Conservation (phyloP, 2,113 vertebrate genomes). For the Heloderma charlesbogerti region DNA sequence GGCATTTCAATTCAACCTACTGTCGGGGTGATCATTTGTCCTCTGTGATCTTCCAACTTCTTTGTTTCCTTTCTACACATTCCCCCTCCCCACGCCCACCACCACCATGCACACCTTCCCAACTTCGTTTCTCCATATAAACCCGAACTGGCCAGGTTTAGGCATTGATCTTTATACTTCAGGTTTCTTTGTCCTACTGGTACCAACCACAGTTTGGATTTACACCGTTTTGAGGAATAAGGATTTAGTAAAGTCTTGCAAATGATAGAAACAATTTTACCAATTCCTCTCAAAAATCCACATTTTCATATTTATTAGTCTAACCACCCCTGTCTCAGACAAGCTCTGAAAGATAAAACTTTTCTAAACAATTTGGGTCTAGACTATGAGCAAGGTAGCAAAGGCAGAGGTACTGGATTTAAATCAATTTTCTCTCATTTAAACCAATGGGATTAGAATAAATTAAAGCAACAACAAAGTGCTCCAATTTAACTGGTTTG, state of each 20-base stretch:
- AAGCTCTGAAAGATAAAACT: not conserved
- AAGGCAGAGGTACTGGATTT: not conserved
- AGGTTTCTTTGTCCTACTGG: not conserved
- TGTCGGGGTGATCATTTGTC: not conserved
- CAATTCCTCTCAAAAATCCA: not conserved
- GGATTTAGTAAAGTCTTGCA: not conserved
- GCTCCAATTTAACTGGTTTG: not conserved
- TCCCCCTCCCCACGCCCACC: too few relatives aligned
- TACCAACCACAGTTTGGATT: not conserved
- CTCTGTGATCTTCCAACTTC: not conserved
- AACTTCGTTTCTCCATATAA: not conserved
- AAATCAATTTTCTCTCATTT: not conserved
- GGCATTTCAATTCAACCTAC: not conserved
- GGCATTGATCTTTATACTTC: not conserved
- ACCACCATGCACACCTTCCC: too few relatives aligned
- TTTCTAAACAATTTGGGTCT: not conserved
- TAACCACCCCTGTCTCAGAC: too few relatives aligned
- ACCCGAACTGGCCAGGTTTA: not conserved
- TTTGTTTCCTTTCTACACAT: not conserved
- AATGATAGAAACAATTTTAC: not conserved
- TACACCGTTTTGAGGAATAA: not conserved
- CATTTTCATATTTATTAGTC: not conserved
- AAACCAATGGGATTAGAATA: not conserved
- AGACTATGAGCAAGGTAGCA: not conserved
- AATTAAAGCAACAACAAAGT: not conserved